Percentiles rank a stretch among this genome's conserved stretches.
Conservation (phyloP, 1,140 invertebrate species). For the Heterodera carotae region DNA sequence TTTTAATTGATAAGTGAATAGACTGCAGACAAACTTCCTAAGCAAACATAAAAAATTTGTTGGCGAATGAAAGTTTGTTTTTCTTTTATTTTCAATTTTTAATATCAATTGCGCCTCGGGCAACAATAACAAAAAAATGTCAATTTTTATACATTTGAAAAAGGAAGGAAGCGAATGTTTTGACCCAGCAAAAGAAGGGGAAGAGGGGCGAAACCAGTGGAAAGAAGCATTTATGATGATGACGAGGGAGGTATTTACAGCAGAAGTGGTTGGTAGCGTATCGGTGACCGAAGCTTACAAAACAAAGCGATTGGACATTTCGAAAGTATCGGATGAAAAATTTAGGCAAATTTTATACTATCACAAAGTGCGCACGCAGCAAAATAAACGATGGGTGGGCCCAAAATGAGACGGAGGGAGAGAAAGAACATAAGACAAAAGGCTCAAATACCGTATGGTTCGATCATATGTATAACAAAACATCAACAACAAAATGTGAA, state of each 20-base stretch:
- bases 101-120: neutral
- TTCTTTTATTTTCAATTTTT: neutral
- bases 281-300: neutral
- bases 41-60: no score
- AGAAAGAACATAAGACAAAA: neutral
- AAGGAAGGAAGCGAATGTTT: neutral
- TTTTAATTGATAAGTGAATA: no score
- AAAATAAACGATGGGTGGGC: neutral
- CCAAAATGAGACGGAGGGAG: neutral
- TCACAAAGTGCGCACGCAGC: conserved; percentile 1
- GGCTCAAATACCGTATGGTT: neutral
- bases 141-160: neutral
- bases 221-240: neutral
- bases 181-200: neutral
- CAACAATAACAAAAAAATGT: neutral
- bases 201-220: neutral
- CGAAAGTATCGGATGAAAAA: neutral
- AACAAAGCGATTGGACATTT: neutral
- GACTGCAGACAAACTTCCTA: no score
- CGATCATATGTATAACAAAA: neutral
- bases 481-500: neutral
- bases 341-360: neutral
- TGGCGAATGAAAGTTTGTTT: no score
- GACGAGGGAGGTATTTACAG: neutral
- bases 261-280: neutral